phyloP scores from a whole-genome alignment of 2,888 invertebrate genomes.

The Idaea biselata region DNA sequence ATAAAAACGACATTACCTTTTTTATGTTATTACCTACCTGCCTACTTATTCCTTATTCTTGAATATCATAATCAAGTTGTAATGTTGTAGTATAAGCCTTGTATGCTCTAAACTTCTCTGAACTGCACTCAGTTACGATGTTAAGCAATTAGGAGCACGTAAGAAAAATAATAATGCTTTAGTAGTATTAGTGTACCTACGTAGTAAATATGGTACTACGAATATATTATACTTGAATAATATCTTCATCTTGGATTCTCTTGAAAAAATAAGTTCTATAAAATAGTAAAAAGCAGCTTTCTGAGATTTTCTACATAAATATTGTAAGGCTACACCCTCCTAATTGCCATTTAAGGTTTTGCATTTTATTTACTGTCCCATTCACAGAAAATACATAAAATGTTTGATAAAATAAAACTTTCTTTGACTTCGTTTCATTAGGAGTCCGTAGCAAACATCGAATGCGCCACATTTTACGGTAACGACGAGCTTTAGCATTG shows the following conservation, averaged over 20 bases:
- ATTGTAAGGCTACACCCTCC: background rate
- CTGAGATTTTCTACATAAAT: background rate
- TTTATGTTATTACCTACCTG: conserved; percentile 21
- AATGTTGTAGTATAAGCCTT: conserved; percentile 5
- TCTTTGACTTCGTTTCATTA: conserved; percentile 8
- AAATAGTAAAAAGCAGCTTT: no score
- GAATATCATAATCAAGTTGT: conserved; percentile 23
- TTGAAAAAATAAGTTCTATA: no score
- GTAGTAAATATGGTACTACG: background rate
- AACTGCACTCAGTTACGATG: background rate
- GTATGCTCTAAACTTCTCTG: background rate
- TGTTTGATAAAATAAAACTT: background rate
- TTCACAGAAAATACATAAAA: background rate
- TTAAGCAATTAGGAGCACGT: background rate
- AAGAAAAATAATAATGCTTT: background rate
- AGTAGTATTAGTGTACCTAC: background rate
- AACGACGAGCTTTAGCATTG: conserved; percentile 64
- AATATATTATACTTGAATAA: background rate
- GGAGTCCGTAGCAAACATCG: conserved; percentile 7
- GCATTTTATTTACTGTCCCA: background rate
- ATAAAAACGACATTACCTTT: conserved; percentile 45
- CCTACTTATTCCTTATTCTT: conserved; percentile 26
- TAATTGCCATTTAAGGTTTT: conserved; percentile 1
- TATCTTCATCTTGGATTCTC: background rate
- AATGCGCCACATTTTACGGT: conserved; percentile 54